A percentile compares a stretch with the other conserved stretches of the same genome.
phyloP scores from a whole-genome alignment of 2,888 invertebrate genomes.

The Sturmia bella region DNA sequence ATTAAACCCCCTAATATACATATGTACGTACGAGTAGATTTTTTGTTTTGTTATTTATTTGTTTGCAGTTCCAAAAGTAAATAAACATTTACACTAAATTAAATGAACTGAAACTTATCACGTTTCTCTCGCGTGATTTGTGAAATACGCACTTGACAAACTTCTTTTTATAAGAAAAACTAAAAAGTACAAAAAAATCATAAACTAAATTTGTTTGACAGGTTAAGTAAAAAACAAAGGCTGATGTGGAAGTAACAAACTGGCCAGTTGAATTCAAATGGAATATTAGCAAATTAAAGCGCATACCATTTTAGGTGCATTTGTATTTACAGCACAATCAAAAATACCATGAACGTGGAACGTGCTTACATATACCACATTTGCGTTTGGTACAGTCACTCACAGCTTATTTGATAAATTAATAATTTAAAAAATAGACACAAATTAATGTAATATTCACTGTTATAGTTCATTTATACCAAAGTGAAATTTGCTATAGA shows the following conservation, averaged over 20 bases:
- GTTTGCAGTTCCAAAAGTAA: background rate
- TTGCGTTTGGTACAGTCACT: too few species aligned
- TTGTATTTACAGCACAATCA: too few species aligned
- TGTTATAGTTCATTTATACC: too few species aligned
- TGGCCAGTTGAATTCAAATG: background rate
- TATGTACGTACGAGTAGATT: background rate
- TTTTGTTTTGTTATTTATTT: background rate
- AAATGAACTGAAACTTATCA: slow-evolving; percentile 27
- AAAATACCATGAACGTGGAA: too few species aligned
- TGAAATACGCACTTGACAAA: slow-evolving; percentile 6
- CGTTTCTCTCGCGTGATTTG: slow-evolving; percentile 47
- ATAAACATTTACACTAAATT: background rate
- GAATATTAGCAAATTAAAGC: too few species aligned
- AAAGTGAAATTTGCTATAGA: too few species aligned
- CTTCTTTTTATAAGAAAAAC: background rate
- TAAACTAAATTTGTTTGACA: slow-evolving; percentile 34
- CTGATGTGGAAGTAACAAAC: slow-evolving; percentile 6
- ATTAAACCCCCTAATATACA: too few species aligned
- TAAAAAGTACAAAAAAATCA: slow-evolving; percentile 1
- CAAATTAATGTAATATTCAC: too few species aligned
- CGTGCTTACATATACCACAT: too few species aligned
- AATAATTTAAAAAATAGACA: too few species aligned
- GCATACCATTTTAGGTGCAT: too few species aligned
- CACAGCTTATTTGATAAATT: too few species aligned
- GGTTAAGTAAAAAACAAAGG: background rate